Evolutionary conservation across 2,113 vertebrate genomes (phyloP), one percentile per base, ranked within the genome.

Genomic region (Hippocampus abdominalis): DNA sequence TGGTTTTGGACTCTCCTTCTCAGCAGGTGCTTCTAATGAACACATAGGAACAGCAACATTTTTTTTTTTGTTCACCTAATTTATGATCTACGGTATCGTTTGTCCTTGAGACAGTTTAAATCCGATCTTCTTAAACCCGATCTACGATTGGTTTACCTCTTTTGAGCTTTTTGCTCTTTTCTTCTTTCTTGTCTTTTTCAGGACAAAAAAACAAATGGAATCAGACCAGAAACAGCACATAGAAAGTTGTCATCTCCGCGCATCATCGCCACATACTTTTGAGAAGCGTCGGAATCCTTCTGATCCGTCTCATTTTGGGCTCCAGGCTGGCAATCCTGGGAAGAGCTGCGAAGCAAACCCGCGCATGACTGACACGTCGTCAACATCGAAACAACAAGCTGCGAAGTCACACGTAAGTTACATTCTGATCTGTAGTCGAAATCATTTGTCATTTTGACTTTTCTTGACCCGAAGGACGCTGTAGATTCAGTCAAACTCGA

Each of bases 141-240:
- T 62, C 4, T 2, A 21, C 7, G n/a, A n/a, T 2, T 8, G 15
- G 61, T 59, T 59, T 44, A 86, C 88, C 81, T 82, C 70, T 1
- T 77, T 78, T 86, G 18, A 62, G 1, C 18, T 75, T 48, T 63
- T 78, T 89, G 56, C 68, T 21, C 57, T 83, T 87, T 36, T 78
- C 74, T 4, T 66, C 48, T 68, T 25, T 80, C 64, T 79, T 87
- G 27, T 42, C 82, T 88, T 75, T 70, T 46, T 7, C 25, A 66
- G 3, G 8, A 44, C 49, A 59, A 20, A 72, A 76, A 46, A 61
- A 3, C 1, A 8, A 2, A 49, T 40, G 56, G 42, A 25, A 44
- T 40, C 64, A 23, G 21, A 59, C n/a, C 5, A 5, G 66, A 53
- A 9, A 13, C 40, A 36, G 12, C 12, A 13, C 11, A 20, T 2